Conservation (phyloP, 2,797 vertebrate genomes). For the Cynodonichthys magdalenae region DNA sequence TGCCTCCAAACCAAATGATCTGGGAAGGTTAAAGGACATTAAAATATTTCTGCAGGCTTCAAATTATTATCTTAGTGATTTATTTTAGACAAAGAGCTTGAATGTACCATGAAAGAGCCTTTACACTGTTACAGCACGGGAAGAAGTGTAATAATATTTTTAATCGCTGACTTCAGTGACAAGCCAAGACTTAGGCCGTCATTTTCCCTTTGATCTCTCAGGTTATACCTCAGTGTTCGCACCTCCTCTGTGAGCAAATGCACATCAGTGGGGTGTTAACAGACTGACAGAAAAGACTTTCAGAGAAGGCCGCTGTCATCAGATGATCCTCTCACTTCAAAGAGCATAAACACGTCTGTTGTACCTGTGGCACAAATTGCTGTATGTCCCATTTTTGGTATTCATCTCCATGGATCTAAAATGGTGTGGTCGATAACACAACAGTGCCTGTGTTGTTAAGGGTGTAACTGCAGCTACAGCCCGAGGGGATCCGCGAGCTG, state of each 20-base stretch:
- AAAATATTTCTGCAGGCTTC: neutral
- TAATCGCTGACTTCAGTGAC: slow-evolving; percentile 41
- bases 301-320: slow-evolving; percentile 32
- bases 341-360: slow-evolving; percentile 48
- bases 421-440: slow-evolving; percentile 33
- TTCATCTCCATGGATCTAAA: slow-evolving; percentile 41
- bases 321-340: slow-evolving; percentile 55
- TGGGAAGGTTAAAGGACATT: neutral
- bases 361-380: slow-evolving; percentile 51
- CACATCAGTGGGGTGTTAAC: slow-evolving; percentile 53
- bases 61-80: slow-evolving; percentile 14
- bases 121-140: slow-evolving; percentile 10
- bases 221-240: slow-evolving; percentile 53
- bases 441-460: slow-evolving; percentile 60
- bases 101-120: neutral
- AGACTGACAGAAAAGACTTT: slow-evolving; percentile 44
- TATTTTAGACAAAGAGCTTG: slow-evolving; percentile 4
- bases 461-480: slow-evolving; percentile 62
- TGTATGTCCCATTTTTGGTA: slow-evolving; percentile 25
- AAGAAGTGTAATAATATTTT: slow-evolving; percentile 18
- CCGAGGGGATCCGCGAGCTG: slow-evolving; percentile 46
- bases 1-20: no score
- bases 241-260: slow-evolving; percentile 49
- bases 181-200: slow-evolving; percentile 58
- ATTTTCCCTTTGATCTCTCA: slow-evolving; percentile 58